A percentile compares a stretch with the other conserved stretches of the same genome.
Evolutionary conservation across 35 echinoderm and acorn worm species (phyloP).

Genomic region (Stichopus chloronotus): DNA sequence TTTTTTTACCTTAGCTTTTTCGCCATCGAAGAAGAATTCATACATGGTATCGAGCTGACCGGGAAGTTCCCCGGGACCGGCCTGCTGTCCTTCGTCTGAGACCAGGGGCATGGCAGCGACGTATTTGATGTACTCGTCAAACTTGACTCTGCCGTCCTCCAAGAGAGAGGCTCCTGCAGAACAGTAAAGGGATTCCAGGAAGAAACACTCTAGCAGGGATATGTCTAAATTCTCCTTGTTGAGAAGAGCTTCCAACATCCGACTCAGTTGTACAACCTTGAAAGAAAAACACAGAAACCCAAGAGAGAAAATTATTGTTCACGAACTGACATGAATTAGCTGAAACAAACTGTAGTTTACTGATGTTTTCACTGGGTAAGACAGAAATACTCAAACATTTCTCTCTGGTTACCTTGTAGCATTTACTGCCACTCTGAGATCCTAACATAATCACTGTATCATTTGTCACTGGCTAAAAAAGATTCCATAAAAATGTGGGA

Average conservation of each 20-base stretch:
- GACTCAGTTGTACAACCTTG: constrained; percentile 87
- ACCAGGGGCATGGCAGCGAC: constrained; percentile 73
- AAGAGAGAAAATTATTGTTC: not conserved
- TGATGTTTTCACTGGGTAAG: not conserved
- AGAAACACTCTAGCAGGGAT: constrained; percentile 79
- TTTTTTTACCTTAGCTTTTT: constrained; percentile 67
- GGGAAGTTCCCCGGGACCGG: constrained; percentile 90
- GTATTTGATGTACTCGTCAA: constrained; percentile 91
- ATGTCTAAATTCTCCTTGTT: constrained; percentile 69
- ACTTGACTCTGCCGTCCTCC: constrained; percentile 88
- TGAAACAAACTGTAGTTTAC: not conserved
- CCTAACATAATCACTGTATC: no score
- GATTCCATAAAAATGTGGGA: no score
- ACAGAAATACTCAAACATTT: no score
- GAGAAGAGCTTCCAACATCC: constrained; percentile 90
- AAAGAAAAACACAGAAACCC: not conserved
- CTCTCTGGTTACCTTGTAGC: no score
- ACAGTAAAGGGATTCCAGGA: constrained; percentile 93
- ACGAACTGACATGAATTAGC: not conserved
- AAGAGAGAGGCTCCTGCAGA: constrained; percentile 86
- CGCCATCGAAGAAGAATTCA: constrained; percentile 93
- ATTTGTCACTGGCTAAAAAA: no score
- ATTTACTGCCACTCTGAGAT: no score
- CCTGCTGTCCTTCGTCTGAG: constrained; percentile 70
- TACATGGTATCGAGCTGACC: constrained; percentile 78